Percentiles rank a stretch among this genome's conserved stretches.
Conservation (phyloP, 2,888 invertebrate genomes). For the Noctua pronuba region DNA sequence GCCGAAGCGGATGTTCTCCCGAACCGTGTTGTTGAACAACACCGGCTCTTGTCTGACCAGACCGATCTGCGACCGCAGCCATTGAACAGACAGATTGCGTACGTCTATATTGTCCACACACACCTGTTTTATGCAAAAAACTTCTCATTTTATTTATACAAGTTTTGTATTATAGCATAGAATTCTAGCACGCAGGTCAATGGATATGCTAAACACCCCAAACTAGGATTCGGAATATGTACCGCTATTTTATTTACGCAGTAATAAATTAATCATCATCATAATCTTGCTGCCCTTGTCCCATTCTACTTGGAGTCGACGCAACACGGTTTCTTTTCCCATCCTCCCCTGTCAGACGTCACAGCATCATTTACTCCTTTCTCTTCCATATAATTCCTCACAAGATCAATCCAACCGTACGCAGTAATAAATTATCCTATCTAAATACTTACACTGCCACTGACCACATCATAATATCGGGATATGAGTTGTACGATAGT, state of each 20-base stretch:
- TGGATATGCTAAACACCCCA: neutral
- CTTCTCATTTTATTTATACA: conserved; percentile 19
- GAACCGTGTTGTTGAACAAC: conserved; percentile 95
- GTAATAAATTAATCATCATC: neutral
- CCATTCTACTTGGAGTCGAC: neutral
- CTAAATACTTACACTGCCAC: conserved; percentile 70
- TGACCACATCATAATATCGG: conserved; percentile 89
- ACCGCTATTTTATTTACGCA: neutral
- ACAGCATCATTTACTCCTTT: neutral
- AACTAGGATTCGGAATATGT: neutral
- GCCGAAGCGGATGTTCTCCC: conserved; percentile 96
- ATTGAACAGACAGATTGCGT: conserved; percentile 93
- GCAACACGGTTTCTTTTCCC: neutral
- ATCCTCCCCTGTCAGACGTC: neutral
- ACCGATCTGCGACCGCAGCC: conserved; percentile 95
- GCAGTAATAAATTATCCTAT: neutral
- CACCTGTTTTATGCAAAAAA: conserved; percentile 82
- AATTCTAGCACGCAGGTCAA: neutral
- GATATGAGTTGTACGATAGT: conserved; percentile 94
- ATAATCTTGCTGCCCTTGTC: neutral
- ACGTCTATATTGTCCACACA: conserved; percentile 92
- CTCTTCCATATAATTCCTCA: neutral
- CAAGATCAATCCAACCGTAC: neutral
- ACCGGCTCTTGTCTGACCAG: conserved; percentile 91
- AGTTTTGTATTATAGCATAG: neutral